Percentiles rank a stretch among this genome's conserved stretches.
Evolutionary conservation across 92 coral and sea anemone genomes (phyloP).

Genomic region (Virgularia gustaviana): DNA sequence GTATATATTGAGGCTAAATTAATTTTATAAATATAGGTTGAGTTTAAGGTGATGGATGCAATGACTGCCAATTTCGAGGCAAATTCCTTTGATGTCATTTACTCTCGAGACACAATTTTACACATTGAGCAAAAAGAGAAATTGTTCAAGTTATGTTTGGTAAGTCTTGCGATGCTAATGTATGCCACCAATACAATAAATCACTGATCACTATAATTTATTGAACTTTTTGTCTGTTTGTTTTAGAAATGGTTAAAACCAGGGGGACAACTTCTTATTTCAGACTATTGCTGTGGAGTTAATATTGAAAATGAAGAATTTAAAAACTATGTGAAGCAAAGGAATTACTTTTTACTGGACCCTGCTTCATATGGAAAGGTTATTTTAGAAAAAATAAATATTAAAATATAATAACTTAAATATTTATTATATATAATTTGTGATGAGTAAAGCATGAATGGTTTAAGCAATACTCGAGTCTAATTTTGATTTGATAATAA

Average conservation of each 20-base stretch:
- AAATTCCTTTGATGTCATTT: slow-evolving; percentile 84
- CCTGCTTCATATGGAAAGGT: slow-evolving; percentile 91
- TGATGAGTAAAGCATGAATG: not conserved
- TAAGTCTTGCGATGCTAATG: too few relatives aligned
- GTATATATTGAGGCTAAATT: too few relatives aligned
- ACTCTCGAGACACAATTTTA: slow-evolving; percentile 83
- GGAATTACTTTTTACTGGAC: slow-evolving; percentile 66
- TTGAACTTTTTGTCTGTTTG: not conserved
- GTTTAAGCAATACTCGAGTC: not conserved
- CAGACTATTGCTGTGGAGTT: slow-evolving; percentile 78
- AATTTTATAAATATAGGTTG: slow-evolving; percentile 61
- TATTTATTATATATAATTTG: too few relatives aligned
- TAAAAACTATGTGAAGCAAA: slow-evolving; percentile 73
- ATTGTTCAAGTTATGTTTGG: slow-evolving; percentile 79
- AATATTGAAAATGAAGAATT: slow-evolving; percentile 63
- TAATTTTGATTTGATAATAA: not conserved
- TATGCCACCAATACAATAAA: not conserved
- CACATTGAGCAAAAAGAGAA: slow-evolving; percentile 79
- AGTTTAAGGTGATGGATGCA: slow-evolving; percentile 72
- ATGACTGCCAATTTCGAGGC: slow-evolving; percentile 68
- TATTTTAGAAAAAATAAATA: too few relatives aligned
- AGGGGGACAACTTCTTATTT: slow-evolving; percentile 85
- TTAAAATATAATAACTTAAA: too few relatives aligned
- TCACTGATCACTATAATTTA: not conserved
- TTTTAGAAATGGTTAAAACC: slow-evolving; percentile 95